Evolutionary conservation across 2,797 vertebrate species (phyloP), one percentile per base, ranked within the genome.

Genomic region (Anabas testudineus): DNA sequence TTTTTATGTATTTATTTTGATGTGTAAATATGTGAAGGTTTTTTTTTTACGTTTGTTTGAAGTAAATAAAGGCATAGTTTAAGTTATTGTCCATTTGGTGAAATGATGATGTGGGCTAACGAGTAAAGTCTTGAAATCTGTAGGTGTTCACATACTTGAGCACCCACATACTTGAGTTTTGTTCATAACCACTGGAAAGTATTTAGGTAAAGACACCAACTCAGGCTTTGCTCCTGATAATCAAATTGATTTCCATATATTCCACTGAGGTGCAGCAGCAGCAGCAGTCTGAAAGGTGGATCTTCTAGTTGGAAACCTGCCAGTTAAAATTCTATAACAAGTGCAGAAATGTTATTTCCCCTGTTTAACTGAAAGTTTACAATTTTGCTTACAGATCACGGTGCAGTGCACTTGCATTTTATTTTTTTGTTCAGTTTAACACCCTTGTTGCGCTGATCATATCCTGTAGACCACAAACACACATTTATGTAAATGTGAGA

Each of bases 1-100:
- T 59, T 74, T 64, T 52, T 52, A 67, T 37, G 39, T 89, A 90
- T 91, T 90, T 92, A 91, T 92, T 91, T 39, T 34, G 18, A 34
- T 71, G 51, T 67, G 13, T 10, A 71, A 81, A 84, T 86, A 39
- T 87, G 74, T 68, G 49, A 53, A 13, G 7, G 5, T 2, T 69
- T 10, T 45, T 57, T 12, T 26, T 46, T 52, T 15, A 16, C 42
- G 16, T 6, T 43, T 63, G 21, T 69, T 61, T 30, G 1, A 66
- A 53, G 21, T n/a, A 37, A 80, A 80, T 83, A 81, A 70, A 87
- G 10, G 67, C n/a, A 57, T 57, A 10, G 60, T 73, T 72, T 71
- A 58, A 69, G 34, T 46, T 54, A 15, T 32, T 51, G 48, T 60
- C 10, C 14, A 15, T 59, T 21, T 58, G 39, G 9, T 66, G 52